phyloP scores from a whole-genome alignment of 2,888 invertebrate species.

The Ophion ventricosus region DNA sequence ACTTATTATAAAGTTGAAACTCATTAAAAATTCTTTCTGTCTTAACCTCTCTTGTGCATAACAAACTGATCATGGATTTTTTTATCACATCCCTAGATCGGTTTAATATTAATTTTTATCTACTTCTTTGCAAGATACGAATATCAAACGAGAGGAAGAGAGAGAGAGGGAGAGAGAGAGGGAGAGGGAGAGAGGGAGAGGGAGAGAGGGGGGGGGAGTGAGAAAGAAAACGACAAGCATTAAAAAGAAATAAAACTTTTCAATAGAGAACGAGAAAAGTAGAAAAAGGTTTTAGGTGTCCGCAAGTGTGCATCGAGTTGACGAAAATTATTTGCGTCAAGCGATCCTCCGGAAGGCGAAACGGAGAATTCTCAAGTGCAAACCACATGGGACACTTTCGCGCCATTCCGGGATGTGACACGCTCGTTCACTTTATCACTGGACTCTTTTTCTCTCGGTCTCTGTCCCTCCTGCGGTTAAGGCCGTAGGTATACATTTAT shows the following conservation, averaged over 20 bases:
- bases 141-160: neutral
- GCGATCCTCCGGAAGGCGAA: conserved; percentile 26
- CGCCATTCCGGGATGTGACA: conserved; percentile 39
- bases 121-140: neutral
- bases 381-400: conserved; percentile 37
- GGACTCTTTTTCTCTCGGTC: conserved; percentile 8
- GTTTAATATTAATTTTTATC: neutral
- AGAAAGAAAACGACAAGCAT: neutral
- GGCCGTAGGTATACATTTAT: conserved; percentile 43
- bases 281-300: conserved; percentile 3
- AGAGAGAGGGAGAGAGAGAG: neutral
- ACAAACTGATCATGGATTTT: neutral
- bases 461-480: neutral
- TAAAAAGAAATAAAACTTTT: conserved; percentile 42
- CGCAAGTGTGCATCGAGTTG: conserved; percentile 31
- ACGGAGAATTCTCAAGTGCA: conserved; percentile 17
- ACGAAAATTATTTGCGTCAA: conserved; percentile 51
- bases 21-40: conserved; percentile 21
- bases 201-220: neutral
- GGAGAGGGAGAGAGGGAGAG: conserved; percentile 7
- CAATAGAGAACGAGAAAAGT: conserved; percentile 29
- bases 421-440: conserved; percentile 53
- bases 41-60: conserved; percentile 25
- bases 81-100: neutral
- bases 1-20: conserved; percentile 51